Percentiles rank a stretch among this genome's conserved stretches.
Evolutionary conservation across 2,797 vertebrate genomes (phyloP).

Genomic region (Serranus cabrilla): DNA sequence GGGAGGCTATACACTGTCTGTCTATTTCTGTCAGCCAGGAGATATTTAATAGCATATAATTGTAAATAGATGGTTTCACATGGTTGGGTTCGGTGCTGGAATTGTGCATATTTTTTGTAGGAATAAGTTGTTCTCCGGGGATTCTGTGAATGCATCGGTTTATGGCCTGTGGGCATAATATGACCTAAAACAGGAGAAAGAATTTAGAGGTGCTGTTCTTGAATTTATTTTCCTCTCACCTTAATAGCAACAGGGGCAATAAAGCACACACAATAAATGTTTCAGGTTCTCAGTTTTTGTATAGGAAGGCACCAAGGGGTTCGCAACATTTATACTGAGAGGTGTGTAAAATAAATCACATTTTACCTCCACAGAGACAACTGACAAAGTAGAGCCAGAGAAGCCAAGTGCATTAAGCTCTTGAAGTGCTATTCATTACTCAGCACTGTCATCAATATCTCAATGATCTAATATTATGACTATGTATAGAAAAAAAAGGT

Average conservation of each 20-base stretch:
- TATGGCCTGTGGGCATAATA: constrained; percentile 14
- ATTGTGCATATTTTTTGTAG: constrained; percentile 18
- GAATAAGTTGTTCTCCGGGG: constrained; percentile 16
- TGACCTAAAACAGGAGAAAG: constrained; percentile 38
- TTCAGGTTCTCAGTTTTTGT: constrained; percentile 1
- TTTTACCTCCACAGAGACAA: constrained; percentile 24
- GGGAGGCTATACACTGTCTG: not conserved
- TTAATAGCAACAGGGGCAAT: constrained; percentile 38
- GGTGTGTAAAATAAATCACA: constrained; percentile 29
- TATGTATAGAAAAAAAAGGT: no score
- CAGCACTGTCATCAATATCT: not conserved
- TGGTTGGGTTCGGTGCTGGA: not conserved
- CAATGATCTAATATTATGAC: not conserved
- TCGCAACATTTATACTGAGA: constrained; percentile 17
- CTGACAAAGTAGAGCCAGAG: not conserved
- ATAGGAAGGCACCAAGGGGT: not conserved
- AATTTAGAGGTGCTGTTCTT: constrained; percentile 25
- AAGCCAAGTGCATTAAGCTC: not conserved
- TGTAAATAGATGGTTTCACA: constrained; percentile 27
- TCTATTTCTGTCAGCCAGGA: constrained; percentile 21
- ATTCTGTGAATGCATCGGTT: constrained; percentile 21
- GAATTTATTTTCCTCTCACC: constrained; percentile 28
- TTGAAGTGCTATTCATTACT: not conserved
- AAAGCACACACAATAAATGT: not conserved
- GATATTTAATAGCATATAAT: constrained; percentile 20